A percentile compares a stretch with the other conserved stretches of the same genome.
Conservation (phyloP, 2,797 vertebrate species). For the Pteronotus mesoamericanus region DNA sequence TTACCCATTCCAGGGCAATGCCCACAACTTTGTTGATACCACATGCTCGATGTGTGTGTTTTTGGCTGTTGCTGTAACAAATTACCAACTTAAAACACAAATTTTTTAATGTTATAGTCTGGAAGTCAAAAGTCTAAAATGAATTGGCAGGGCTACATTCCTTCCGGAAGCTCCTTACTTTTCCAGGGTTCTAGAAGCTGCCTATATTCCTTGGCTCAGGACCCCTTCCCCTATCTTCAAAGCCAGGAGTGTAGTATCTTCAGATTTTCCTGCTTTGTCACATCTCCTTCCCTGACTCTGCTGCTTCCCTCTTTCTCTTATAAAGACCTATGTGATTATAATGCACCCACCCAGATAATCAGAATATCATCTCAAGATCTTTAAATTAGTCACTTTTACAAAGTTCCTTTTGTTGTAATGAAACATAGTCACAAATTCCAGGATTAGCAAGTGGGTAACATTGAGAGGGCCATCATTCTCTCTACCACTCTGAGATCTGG, state of each 20-base stretch:
- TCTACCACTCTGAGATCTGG: not conserved
- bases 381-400: not conserved
- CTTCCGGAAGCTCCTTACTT: not conserved
- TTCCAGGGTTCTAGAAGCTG: not conserved
- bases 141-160: not conserved
- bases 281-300: not conserved
- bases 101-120: not conserved
- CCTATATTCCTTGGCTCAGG: not conserved
- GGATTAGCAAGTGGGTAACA: not conserved
- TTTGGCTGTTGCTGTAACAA: not conserved
- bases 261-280: not conserved
- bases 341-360: not conserved
- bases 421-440: not conserved
- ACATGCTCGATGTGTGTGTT: not conserved
- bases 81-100: too few species aligned
- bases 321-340: not conserved
- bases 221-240: not conserved
- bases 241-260: not conserved
- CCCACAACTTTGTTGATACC: not conserved
- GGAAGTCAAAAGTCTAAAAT: not conserved
- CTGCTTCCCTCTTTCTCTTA: not conserved
- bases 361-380: not conserved
- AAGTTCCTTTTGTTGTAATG: not conserved
- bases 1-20: not conserved
- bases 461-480: fast-evolving